Base-by-base conservation (phyloP, 1,140 invertebrate species). In the Brachionus sp. region DNA sequence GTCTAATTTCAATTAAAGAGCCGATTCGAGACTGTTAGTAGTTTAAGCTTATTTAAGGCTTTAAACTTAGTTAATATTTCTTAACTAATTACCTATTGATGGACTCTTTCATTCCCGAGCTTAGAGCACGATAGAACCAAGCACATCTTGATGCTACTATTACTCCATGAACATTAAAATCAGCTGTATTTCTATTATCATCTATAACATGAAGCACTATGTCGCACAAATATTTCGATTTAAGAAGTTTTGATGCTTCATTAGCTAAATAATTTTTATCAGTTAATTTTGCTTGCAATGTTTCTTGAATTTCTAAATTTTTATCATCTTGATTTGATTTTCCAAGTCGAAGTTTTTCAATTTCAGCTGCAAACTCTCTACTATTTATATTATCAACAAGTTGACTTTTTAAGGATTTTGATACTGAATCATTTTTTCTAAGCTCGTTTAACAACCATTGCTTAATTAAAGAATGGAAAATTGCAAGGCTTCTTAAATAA, bases 41-140 rank as follows among this genome's bases (percentile, higher is more conserved):
- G n/a, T n/a, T n/a, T n/a, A n/a, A n/a, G n/a, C 7, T 29, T 64
- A 23, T 5, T 64, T 29, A 5, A 64, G 16, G 12, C 57, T 5
- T 75, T 75, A 16, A 23, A 42, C 12, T n/a, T 19, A 42, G 16
- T 75, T 5, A n/a, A n/a, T 19, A 37, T 39, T 2, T 35, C 5
- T 35, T 35, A 19, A 39, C 33, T 37, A 6, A 12, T 3, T 50
- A 78, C 75, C 44, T 78, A 16, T 80, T 39, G n/a, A 80, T 66
- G 5, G 77, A 39, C 42, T 80, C 77, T 57, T 42, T 25, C 77
- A 80, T 80, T 5, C 77, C 77, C 39, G 50, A 62, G 50, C 7
- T 80, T 1, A 80, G 62, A 33, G 77, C 77, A 12, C 77, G 46
- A 6, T 57, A 33, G 62, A 80, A 80, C 77, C 77, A 80, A 35